Base-by-base conservation (phyloP, 2,888 invertebrate genomes). In the Catonia carolina region DNA sequence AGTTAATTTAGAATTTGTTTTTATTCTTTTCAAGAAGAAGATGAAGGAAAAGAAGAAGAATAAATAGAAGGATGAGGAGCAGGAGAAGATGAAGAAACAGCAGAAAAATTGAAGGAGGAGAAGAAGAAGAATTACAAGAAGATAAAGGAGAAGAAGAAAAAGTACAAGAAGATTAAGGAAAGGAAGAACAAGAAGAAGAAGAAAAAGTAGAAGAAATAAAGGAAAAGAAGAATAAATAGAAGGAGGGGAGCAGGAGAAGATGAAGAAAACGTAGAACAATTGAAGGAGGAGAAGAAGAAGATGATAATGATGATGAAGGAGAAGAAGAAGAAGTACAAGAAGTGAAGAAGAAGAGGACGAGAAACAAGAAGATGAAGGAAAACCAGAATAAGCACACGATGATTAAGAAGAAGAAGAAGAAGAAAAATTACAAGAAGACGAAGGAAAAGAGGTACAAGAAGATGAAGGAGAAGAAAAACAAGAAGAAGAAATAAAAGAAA, bases 161-260 rank as follows among this genome's bases (percentile, higher is more conserved):
- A 17, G 33, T 14, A 35, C 18, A 20, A n/a, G 23, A 36, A 42
- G 37, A 12, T 14, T 10, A 17, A 7, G 36, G 18, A 15, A 23
- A 42, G 33, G 23, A 33, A 50, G 35, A 27, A 23, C 7, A 22
- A 27, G 23, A 22, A 33, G 37, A n/a, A 33, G 39, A 15, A 20
- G 48, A 12, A n/a, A 31, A 23, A 39, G 8, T 10, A 33, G 4
- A 23, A 27, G 10, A 18, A 22, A 20, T 31, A 33, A 39, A 15
- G 20, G 41, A 31, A 22, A 23, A 22, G 14, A 15, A 17, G 20
- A 53, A n/a, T 14, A 45, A 22, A 37, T 23, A 18, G 14, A 22
- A 51, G 33, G 48, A 49, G 45, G 35, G 39, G 42, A 31, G 27
- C 35, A 33, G 36, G 20, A 36, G 17, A 15, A 18, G 7, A 18